phyloP scores from a whole-genome alignment of 2,888 invertebrate species.

The Pantelozetes paolii region DNA sequence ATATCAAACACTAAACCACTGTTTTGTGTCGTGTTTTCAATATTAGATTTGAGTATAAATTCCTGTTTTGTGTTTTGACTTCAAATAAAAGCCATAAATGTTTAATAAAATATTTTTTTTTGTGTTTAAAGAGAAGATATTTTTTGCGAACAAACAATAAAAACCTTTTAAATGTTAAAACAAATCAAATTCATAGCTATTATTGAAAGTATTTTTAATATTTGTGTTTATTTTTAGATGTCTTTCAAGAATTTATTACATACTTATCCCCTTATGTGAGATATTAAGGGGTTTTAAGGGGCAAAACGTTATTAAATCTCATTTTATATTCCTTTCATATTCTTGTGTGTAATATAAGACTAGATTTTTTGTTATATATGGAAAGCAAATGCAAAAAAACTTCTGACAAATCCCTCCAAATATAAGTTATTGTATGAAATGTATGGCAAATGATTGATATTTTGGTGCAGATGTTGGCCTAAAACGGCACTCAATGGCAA shows the following conservation, averaged over 20 bases:
- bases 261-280: too few relatives aligned
- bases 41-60: neutral
- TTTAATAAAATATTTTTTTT: too few relatives aligned
- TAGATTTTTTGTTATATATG: neutral
- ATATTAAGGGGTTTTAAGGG: too few relatives aligned
- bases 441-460: constrained; percentile 21
- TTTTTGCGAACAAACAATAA: too few relatives aligned
- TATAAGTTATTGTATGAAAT: constrained; percentile 2
- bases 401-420: constrained; percentile 2
- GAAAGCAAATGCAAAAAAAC: neutral
- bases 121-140: too few relatives aligned
- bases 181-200: too few relatives aligned
- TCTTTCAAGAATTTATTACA: too few relatives aligned
- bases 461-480: neutral
- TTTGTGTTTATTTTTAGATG: too few relatives aligned
- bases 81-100: neutral
- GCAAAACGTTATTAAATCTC: too few relatives aligned
- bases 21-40: neutral
- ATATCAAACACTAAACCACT: constrained; percentile 1
- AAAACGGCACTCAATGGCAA: neutral
- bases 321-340: neutral
- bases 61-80: neutral
- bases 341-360: neutral
- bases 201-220: too few relatives aligned
- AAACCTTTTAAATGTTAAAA: too few relatives aligned